A percentile compares a stretch with the other conserved stretches of the same genome.
These are phyloP conservation scores for Egretta garzetta DNA, from an alignment of 2,113 vertebrate genomes.

Conservation along the genomic window DNA sequence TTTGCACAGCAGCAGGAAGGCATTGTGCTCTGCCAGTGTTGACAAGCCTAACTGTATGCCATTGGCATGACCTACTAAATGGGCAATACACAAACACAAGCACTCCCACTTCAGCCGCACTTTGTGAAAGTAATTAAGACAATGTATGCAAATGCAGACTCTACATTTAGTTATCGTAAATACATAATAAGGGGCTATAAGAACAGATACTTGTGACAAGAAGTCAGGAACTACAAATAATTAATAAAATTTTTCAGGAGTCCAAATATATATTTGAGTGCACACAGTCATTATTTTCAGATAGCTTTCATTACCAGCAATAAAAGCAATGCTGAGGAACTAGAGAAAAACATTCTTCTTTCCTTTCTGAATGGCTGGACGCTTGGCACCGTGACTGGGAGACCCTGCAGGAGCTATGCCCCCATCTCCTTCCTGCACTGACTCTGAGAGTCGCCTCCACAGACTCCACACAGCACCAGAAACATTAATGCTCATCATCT, in stretches of 20 bases:
- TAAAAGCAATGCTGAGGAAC: neutral
- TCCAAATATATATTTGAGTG: neutral
- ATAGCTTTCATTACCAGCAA: neutral
- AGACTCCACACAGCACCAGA: neutral
- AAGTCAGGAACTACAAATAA: neutral
- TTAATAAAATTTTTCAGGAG: neutral
- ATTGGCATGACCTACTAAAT: neutral
- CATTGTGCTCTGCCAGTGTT: neutral
- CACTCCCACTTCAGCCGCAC: neutral
- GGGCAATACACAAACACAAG: neutral
- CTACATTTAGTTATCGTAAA: neutral
- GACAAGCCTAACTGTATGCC: neutral
- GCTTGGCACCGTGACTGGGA: neutral
- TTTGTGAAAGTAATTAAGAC: neutral
- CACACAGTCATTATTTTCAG: neutral
- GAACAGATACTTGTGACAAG: neutral
- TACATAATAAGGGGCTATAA: neutral
- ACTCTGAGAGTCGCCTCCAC: neutral
- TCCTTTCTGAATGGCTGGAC: neutral
- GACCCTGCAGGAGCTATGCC: neutral
- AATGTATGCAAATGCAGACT: neutral
- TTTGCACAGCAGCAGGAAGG: neutral
- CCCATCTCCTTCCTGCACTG: neutral
- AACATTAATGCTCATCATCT: neutral
- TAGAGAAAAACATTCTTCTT: neutral